These are phyloP conservation scores for Callyntrura guangdongensis DNA, from an alignment of 2,888 invertebrate genomes.

Conservation along the genomic window DNA sequence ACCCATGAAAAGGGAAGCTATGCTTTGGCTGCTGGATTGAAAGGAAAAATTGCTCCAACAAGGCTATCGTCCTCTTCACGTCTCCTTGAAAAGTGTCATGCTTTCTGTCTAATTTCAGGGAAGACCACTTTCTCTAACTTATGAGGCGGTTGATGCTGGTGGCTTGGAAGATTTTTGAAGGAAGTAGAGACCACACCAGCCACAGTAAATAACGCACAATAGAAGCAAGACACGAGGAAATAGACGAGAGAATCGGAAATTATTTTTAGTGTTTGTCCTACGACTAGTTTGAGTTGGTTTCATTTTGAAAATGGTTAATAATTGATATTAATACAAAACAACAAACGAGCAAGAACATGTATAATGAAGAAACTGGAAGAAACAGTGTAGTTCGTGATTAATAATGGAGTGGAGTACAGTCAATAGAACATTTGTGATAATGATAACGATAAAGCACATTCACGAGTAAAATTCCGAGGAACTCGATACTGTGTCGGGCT, in stretches of 20 bases:
- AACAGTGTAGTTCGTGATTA: too few species aligned
- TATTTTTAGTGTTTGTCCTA: not conserved
- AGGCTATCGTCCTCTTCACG: not conserved
- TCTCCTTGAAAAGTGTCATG: conserved; percentile 32
- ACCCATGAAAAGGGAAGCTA: not conserved
- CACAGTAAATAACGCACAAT: conserved; percentile 34
- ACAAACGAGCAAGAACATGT: too few species aligned
- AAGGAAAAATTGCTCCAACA: not conserved
- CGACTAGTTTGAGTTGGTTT: not conserved
- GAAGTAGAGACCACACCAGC: conserved; percentile 46
- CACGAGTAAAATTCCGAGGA: too few species aligned
- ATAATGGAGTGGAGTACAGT: too few species aligned
- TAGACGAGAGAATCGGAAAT: not conserved
- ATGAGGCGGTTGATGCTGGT: not conserved
- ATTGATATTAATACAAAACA: too few species aligned
- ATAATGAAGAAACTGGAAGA: too few species aligned
- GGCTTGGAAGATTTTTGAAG: conserved; percentile 31
- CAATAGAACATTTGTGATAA: too few species aligned
- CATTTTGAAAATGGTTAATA: not conserved
- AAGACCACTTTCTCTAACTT: not conserved
- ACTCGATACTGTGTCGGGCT: too few species aligned
- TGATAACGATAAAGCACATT: too few species aligned
- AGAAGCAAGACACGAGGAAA: conserved; percentile 15
- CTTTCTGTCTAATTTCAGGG: conserved; percentile 54
- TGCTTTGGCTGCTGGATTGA: not conserved